A percentile compares a stretch with the other conserved stretches of the same genome.
Conservation (phyloP, 2,888 invertebrate species). For the Parnassius apollo region DNA sequence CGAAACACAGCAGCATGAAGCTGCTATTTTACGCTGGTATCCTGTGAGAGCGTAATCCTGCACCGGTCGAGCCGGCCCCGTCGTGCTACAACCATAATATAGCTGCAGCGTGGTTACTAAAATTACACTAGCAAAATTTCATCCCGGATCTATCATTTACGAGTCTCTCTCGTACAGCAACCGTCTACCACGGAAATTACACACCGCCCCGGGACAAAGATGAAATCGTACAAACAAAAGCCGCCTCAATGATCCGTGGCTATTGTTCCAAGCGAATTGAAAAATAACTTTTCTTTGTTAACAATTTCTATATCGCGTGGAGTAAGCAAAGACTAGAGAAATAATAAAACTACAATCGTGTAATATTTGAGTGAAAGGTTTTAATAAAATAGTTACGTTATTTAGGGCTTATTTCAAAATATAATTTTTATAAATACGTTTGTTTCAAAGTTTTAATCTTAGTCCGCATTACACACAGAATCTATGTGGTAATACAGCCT, state of each 20-base stretch:
- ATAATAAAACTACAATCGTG: conserved; percentile 14
- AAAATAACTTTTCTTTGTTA: conserved; percentile 35
- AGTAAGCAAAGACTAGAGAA: conserved; percentile 13
- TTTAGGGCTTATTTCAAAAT: conserved; percentile 3
- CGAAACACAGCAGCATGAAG: too few relatives aligned
- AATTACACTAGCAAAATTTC: background rate
- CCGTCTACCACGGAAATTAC: conserved; percentile 43
- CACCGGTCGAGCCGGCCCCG: too few relatives aligned
- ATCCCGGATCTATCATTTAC: conserved; percentile 7
- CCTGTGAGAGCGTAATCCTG: too few relatives aligned
- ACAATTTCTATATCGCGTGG: conserved; percentile 13
- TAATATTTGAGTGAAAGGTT: conserved; percentile 16
- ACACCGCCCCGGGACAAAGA: conserved; percentile 36
- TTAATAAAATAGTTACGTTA: conserved; percentile 9
- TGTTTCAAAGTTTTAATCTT: background rate
- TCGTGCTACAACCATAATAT: too few relatives aligned
- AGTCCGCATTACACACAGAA: too few relatives aligned
- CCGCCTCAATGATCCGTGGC: conserved; percentile 31
- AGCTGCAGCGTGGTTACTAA: too few relatives aligned
- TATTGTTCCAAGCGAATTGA: conserved; percentile 41
- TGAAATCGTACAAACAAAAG: conserved; percentile 42
- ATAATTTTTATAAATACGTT: background rate
- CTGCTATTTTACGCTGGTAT: too few relatives aligned
- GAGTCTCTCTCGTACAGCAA: conserved; percentile 10
- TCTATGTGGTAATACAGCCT: too few relatives aligned